phyloP scores from a whole-genome alignment of 2,797 vertebrate genomes.

The Alfaro cultratus region DNA sequence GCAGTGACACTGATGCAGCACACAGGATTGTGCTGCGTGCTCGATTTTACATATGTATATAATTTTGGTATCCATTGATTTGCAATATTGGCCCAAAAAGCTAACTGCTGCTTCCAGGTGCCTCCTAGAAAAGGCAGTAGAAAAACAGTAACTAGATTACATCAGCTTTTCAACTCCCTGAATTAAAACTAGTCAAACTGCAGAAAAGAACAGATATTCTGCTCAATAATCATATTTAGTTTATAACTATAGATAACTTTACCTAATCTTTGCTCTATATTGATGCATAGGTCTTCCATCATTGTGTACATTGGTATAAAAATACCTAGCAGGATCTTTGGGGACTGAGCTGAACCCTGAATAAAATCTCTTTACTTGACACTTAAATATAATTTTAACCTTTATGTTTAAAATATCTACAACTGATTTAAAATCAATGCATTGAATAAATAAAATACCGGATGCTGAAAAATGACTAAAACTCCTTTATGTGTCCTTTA shows the following conservation, averaged over 20 bases:
- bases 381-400: background rate
- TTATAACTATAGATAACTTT: background rate
- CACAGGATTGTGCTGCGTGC: background rate
- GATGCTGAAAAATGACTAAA: background rate
- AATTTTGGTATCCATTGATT: no score
- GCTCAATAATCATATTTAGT: background rate
- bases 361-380: background rate
- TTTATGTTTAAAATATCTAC: background rate
- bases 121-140: background rate
- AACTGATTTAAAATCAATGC: background rate
- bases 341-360: background rate
- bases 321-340: background rate
- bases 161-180: background rate
- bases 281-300: background rate
- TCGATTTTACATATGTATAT: no score
- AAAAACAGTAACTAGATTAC: background rate
- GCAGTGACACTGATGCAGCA: background rate
- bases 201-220: background rate
- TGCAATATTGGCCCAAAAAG: background rate
- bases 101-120: no score
- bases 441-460: background rate
- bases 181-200: background rate
- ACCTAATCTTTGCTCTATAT: background rate
- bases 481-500: background rate
- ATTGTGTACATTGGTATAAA: background rate